Percentiles rank a stretch among this genome's conserved stretches.
These are phyloP conservation scores for Adoxophyes honmai DNA, from an alignment of 1,140 invertebrate genomes.

Conservation along the genomic window DNA sequence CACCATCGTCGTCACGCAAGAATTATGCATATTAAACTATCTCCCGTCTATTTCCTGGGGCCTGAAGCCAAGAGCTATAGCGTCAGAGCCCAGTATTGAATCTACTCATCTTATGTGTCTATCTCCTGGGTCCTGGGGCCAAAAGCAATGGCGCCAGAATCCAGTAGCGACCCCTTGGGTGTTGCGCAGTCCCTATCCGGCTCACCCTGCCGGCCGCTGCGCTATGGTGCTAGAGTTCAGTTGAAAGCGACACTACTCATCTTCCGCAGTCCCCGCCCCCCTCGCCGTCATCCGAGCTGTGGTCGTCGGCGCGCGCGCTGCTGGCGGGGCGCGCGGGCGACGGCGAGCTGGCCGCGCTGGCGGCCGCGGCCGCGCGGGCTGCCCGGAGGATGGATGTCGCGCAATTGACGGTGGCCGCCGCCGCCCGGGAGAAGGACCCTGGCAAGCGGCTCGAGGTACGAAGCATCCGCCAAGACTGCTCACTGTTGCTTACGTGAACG, in stretches of 20 bases:
- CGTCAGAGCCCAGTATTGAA: no score
- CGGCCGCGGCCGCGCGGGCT: slow-evolving; percentile 80
- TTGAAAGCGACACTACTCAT: background rate
- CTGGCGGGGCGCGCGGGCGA: slow-evolving; percentile 51
- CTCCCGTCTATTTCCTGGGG: no score
- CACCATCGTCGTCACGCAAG: no score
- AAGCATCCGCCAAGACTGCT: background rate
- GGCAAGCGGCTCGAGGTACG: slow-evolving; percentile 80
- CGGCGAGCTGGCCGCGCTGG: slow-evolving; percentile 77
- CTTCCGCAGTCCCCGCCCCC: background rate
- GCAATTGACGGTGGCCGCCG: slow-evolving; percentile 81
- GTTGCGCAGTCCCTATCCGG: no score
- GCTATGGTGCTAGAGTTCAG: background rate
- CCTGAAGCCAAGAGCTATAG: slow-evolving; percentile 18
- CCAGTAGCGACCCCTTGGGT: background rate
- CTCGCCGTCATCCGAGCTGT: background rate
- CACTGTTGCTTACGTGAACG: no score
- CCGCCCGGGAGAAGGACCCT: slow-evolving; percentile 82
- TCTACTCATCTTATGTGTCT: no score
- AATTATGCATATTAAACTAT: no score
- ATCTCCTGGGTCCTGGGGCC: background rate
- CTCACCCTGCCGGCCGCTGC: background rate
- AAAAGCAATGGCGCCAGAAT: background rate
- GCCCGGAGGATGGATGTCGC: slow-evolving; percentile 82
- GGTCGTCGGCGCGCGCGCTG: slow-evolving; percentile 6